Evolutionary conservation across 2,888 invertebrate species (phyloP), one percentile per base, ranked within the genome.

Genomic region (Carcina quercana): DNA sequence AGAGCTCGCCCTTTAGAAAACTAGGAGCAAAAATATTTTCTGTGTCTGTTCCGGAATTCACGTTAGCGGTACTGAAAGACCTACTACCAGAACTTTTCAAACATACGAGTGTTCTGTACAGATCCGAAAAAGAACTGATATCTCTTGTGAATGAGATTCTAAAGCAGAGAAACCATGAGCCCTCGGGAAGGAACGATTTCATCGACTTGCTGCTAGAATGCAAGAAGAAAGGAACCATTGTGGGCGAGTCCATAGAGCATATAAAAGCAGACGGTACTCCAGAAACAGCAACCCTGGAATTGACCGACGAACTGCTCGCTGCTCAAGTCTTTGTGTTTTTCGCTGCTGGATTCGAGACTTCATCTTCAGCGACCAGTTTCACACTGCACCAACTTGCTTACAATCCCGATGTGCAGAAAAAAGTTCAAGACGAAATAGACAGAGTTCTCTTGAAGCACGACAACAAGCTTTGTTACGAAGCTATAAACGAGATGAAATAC

Each of bases 281-380:
- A 5, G 30, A 38, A 19, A 13, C 22, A 2, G 29, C 30, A 5
- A 32, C 30, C 7, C 14, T 46, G 2, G 43, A 40, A 7, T 17
- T 50, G 11, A 37, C 35, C 21, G 38, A 42, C 0, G 26, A 19
- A 2, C 26, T 52, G 6, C 39, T 50, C 15, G 44, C 42, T 2
- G 50, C 50, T 5, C 51, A 52, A 29, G 38, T 45, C 5, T 45
- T 44, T 14, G 36, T 44, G 8, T 50, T 50, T 20, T 51, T 51
- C 25, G 45, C 42, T 5, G 50, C 50, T 6, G 50, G 50, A 2
- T 47, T 49, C 13, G 49, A 51, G 27, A 47, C 53, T 1, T 50
- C 53, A 0, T 48, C 51, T 0, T 40, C 46, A 3, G 43, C 51
- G 1, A 43, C 42, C 1, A 50, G 51, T 22, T 42, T 30, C 14